Percentiles rank a stretch among this genome's conserved stretches.
phyloP scores from a whole-genome alignment of 2,888 invertebrate species.

The Suillia variegata region DNA sequence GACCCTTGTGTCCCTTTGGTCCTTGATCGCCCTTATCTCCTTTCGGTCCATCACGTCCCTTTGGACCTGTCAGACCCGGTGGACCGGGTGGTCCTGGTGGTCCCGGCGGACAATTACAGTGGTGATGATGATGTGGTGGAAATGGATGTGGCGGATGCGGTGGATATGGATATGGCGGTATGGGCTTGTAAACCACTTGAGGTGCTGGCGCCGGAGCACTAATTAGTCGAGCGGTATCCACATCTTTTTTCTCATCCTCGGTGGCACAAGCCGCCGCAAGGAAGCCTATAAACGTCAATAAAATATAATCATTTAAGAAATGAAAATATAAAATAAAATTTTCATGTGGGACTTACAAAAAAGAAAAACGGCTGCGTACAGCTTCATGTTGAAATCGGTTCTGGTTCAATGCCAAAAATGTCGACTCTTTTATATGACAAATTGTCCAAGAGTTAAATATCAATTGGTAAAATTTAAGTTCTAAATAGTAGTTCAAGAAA shows the following conservation, averaged over 20 bases:
- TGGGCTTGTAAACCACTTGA: slow-evolving; percentile 10
- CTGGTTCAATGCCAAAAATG: slow-evolving; percentile 28
- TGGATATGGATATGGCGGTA: slow-evolving; percentile 12
- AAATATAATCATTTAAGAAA: neutral
- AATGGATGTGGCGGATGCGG: too few relatives aligned
- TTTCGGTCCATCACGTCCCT: neutral
- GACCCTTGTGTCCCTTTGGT: neutral
- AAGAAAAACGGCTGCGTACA: slow-evolving; percentile 30
- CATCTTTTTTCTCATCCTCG: neutral
- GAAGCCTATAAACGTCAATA: neutral
- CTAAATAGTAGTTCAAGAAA: too few relatives aligned
- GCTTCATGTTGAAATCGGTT: slow-evolving; percentile 32
- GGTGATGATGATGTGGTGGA: slow-evolving; percentile 7
- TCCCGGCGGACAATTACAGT: slow-evolving; percentile 5
- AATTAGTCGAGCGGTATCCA: slow-evolving; percentile 10
- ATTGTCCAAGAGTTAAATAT: too few relatives aligned
- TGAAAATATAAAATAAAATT: slow-evolving; percentile 21
- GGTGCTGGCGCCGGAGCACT: slow-evolving; percentile 4
- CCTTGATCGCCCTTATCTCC: neutral
- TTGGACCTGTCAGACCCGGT: slow-evolving; percentile 13
- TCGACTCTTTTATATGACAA: slow-evolving; percentile 39
- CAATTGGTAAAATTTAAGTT: too few relatives aligned
- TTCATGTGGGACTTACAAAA: too few relatives aligned
- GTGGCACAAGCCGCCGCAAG: neutral
- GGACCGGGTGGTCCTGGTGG: slow-evolving; percentile 8